Percentiles rank a stretch among this genome's conserved stretches.
Conservation (phyloP, 2,888 invertebrate genomes). For the Alviniconcha strummeri region DNA sequence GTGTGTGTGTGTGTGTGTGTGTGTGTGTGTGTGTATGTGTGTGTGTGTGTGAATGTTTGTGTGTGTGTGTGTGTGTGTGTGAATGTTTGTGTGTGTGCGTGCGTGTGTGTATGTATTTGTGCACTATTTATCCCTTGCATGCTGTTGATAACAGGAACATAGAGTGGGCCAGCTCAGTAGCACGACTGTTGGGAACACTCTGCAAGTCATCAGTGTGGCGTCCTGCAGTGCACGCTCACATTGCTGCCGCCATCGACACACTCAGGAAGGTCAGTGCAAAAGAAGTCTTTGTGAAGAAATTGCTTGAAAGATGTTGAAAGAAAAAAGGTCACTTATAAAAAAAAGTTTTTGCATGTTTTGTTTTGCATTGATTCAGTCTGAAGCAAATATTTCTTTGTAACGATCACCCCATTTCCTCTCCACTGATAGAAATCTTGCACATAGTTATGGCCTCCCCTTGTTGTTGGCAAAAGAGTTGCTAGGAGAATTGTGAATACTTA, state of each 20-base stretch:
- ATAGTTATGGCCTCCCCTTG: too few species aligned
- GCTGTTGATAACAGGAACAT: constrained; percentile 53
- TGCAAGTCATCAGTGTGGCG: constrained; percentile 62
- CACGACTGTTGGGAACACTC: constrained; percentile 66
- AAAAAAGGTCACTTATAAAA: not conserved
- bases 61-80: not conserved
- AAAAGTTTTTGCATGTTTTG: not conserved
- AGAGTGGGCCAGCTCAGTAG: constrained; percentile 70
- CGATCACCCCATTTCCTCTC: too few species aligned
- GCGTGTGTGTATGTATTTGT: not conserved
- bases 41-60: not conserved
- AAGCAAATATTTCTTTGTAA: not conserved
- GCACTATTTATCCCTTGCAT: not conserved
- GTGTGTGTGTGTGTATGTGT: not conserved
- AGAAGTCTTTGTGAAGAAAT: not conserved
- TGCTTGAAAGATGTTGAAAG: not conserved
- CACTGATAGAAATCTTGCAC: too few species aligned
- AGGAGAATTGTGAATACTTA: too few species aligned
- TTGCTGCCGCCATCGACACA: constrained; percentile 58
- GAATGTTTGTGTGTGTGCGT: not conserved
- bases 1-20: not conserved
- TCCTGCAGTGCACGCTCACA: constrained; percentile 60
- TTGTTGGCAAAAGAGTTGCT: too few species aligned
- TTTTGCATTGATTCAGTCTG: not conserved
- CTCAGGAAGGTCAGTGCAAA: constrained; percentile 42